phyloP scores from a whole-genome alignment of 2,113 vertebrate species.

The Cepphus grylle region DNA sequence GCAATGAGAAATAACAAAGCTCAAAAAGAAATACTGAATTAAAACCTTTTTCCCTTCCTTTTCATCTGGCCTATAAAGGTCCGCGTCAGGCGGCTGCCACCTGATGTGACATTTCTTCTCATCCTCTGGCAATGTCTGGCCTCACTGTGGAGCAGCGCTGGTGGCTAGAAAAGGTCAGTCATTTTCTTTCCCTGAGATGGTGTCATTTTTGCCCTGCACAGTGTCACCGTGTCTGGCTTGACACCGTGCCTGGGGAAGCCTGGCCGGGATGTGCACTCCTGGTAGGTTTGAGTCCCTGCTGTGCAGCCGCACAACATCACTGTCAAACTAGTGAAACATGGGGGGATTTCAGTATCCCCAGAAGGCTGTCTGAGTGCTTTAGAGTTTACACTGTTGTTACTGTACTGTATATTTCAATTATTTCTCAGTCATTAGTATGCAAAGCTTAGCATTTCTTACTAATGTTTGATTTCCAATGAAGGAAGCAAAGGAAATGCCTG shows the following conservation, averaged over 20 bases:
- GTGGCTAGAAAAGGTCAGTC: not conserved
- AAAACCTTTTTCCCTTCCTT: not conserved
- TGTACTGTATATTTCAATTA: not conserved
- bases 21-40: not conserved
- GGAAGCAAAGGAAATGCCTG: not conserved
- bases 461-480: not conserved
- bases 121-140: not conserved
- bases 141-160: not conserved
- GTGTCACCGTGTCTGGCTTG: not conserved
- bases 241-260: not conserved
- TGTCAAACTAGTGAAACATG: not conserved
- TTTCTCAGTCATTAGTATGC: not conserved
- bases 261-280: rapidly evolving
- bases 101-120: not conserved
- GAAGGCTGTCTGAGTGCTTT: not conserved
- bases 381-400: not conserved
- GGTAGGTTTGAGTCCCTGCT: not conserved
- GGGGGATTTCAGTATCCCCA: not conserved
- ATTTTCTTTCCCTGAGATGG: not conserved
- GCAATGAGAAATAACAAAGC: not conserved
- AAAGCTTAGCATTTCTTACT: not conserved
- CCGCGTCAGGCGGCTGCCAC: not conserved
- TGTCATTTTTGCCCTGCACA: not conserved
- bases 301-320: not conserved
- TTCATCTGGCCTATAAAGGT: not conserved